Evolutionary conservation across 2,113 vertebrate genomes (phyloP).

Genomic region (Echinops telfairi): DNA sequence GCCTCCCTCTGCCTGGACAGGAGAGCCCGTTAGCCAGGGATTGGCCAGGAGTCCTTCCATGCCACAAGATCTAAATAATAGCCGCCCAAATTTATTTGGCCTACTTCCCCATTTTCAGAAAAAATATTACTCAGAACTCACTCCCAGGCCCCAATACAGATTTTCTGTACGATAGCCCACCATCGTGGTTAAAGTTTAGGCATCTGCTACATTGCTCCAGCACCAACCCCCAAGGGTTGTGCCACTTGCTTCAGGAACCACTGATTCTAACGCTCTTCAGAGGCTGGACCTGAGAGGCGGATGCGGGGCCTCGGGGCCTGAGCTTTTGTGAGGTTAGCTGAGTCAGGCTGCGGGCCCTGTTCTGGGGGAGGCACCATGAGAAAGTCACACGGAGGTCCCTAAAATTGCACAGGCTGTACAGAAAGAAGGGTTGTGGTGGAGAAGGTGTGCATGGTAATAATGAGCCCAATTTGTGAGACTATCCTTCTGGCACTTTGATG

Average conservation of each 20-base stretch:
- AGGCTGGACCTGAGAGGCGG: neutral
- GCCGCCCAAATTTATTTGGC: too few species aligned
- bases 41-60: conserved; percentile 20
- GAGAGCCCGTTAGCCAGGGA: neutral
- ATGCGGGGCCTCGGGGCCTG: conserved; percentile 3
- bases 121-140: too few species aligned
- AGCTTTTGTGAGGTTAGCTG: conserved; percentile 8
- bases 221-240: too few species aligned
- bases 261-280: too few species aligned
- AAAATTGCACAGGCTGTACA: conserved; percentile 68
- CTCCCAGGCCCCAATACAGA: too few species aligned
- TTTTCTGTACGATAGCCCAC: too few species aligned
- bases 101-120: too few species aligned
- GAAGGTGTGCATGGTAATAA: conserved; percentile 29
- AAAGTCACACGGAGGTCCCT: conserved; percentile 74
- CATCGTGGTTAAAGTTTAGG: too few species aligned
- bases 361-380: neutral
- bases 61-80: neutral
- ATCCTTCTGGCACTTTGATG: conserved; percentile 59
- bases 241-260: too few species aligned
- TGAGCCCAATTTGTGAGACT: conserved; percentile 58
- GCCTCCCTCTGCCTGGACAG: too few species aligned
- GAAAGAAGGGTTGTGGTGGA: conserved; percentile 14
- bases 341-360: neutral
- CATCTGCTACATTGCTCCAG: too few species aligned